A percentile compares a stretch with the other conserved stretches of the same genome.
Evolutionary conservation across 2,888 invertebrate species (phyloP).

Genomic region (Lycaena phlaeas): DNA sequence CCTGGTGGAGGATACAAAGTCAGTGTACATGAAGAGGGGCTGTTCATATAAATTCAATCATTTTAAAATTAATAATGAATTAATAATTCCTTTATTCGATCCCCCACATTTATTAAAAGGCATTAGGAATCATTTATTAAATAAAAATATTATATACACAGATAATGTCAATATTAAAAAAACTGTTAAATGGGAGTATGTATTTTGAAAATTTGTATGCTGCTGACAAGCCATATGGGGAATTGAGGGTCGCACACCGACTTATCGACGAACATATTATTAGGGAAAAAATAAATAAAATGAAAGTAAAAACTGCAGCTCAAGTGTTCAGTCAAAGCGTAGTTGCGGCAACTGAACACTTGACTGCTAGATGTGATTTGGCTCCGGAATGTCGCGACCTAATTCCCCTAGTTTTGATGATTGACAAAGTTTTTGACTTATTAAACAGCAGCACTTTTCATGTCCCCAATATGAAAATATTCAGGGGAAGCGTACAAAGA

Average conservation of each 20-base stretch:
- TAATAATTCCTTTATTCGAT: no score
- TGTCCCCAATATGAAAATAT: constrained; percentile 18
- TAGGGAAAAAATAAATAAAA: no score
- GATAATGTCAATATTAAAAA: constrained; percentile 15
- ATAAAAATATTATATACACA: constrained; percentile 15
- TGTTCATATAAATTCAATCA: no score
- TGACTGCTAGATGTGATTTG: constrained; percentile 8
- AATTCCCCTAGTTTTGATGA: constrained; percentile 8
- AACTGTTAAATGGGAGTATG: constrained; percentile 22
- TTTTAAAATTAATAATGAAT: no score
- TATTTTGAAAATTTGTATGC: constrained; percentile 19
- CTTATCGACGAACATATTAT: constrained; percentile 24
- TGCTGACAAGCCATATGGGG: constrained; percentile 22
- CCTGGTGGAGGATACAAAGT: neutral
- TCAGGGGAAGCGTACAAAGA: no score
- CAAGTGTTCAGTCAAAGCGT: constrained; percentile 12
- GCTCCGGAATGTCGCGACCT: constrained; percentile 11
- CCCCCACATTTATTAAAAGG: no score
- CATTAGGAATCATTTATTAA: no score
- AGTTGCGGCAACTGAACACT: constrained; percentile 10
- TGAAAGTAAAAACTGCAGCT: no score
- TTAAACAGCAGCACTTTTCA: constrained; percentile 9
- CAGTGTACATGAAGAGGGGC: neutral
- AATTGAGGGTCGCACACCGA: constrained; percentile 19
- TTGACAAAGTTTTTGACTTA: constrained; percentile 21